Base-by-base conservation (phyloP, 1,140 invertebrate species). In the Drosophila equinoxialis region DNA sequence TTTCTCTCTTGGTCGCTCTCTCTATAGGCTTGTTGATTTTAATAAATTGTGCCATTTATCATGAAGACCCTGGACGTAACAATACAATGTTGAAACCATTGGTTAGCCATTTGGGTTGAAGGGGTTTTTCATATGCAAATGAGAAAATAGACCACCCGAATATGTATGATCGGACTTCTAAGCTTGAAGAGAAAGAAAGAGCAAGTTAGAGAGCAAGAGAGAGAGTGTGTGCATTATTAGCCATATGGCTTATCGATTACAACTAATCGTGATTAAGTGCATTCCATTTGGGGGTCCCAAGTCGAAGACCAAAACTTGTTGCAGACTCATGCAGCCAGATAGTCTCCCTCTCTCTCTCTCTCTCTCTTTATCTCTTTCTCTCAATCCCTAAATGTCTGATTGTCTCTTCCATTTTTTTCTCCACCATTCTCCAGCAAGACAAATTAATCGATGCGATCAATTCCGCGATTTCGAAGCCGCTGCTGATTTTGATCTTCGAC, bases 231-330 rank as follows among this genome's bases (percentile, higher is more conserved):
- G 71, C 73, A 42, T 76, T 77, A 77, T 75, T 77, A 77, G 74
- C 59, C 62, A 26, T 20, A 68, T 78, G 48, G 68, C 86, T 91
- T 91, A 91, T 91, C 89, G 89, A 91, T 91, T 91, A 89, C 89
- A 91, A 72, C 89, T 91, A 91, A 91, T 91, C 89, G 89, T 91
- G 89, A 91, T 91, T 91, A 91, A 91, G 89, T 91, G 89, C 89
- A 91, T 91, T 91, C 89, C 89, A 91, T 91, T 91, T 85, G 74
- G 62, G 62, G 57, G 65, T 17, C 33, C n/a, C 39, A 30, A 35
- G 37, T 35, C 33, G 6, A 13, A 30, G 37, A 37, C 30, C 60
- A 17, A 81, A 90, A 87, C 76, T 82, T 90, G 83, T 85, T 91
- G 89, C 89, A 91, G 66, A 90, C 81, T 90, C 89, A 91, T 91